Evolutionary conservation across 2,113 vertebrate species (phyloP), one percentile per base, ranked within the genome.

Genomic region (Platanista minor): DNA sequence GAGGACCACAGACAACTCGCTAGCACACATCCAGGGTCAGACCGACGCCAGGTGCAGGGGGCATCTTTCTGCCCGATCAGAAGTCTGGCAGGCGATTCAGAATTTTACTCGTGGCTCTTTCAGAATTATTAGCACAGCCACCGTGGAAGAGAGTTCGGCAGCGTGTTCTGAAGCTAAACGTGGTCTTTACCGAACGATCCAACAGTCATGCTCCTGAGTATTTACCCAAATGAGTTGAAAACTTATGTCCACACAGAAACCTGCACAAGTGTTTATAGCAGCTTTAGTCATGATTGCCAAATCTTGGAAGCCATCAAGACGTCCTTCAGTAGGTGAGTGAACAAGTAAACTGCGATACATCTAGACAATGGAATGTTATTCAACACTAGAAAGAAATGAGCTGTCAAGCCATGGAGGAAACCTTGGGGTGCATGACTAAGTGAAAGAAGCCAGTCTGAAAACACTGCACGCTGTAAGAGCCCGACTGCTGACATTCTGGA

Each of bases 331-430:
- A 13, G 59, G 21, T 20, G 71, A 57, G 31, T 1, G 15, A 25
- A 39, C 0, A 20, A 11, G 4, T 33, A 4, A 36, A 6, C 21
- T 1, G 21, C 2, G 3, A 0, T n/a, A 0, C 18, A 1, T 31
- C 90, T 33, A 25, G n/a, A 13, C 2, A 3, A 5, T 10, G 71
- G 91, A 43, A 5, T 54, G 2, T n/a, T 54, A 66, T 4, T 54
- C 82, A n/a, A 7, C 81, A 6, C 71, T 66, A 5, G 52, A 17
- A 64, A n/a, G 7, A 54, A n/a, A 52, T 3, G 5, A 3, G 20
- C 59, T 18, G 10, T 27, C 82, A 5, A n/a, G 43, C 29, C 43
- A 18, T n/a, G n/a, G 0, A 20, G 39, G 29, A n/a, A n/a, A 21
- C 20, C 11, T 75, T 8, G 2, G 7, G 1, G 1, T 1, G 5